Evolutionary conservation across 2,797 vertebrate genomes (phyloP).

Genomic region (Xenentodon cancila): DNA sequence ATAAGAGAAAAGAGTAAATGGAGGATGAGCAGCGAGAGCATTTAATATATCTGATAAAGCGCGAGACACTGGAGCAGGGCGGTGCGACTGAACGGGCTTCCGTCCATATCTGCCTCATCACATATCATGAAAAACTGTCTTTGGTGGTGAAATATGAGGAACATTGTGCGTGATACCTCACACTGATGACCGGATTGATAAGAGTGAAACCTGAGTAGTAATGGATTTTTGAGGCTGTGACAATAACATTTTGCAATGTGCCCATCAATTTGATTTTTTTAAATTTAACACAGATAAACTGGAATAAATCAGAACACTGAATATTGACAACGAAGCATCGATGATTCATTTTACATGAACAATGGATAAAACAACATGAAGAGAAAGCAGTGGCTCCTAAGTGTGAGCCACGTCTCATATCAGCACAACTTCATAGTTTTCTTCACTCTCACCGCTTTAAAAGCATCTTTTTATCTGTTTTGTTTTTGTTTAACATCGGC

Average conservation of each 20-base stretch:
- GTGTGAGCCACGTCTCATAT: background rate
- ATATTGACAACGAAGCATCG: no score
- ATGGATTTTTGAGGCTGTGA: background rate
- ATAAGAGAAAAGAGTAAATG: slow-evolving; percentile 43
- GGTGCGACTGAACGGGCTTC: slow-evolving; percentile 6
- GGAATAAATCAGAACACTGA: no score
- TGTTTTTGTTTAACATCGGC: background rate
- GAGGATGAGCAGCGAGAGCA: slow-evolving; percentile 21
- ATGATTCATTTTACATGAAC: background rate
- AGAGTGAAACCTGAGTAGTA: background rate
- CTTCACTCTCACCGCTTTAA: background rate
- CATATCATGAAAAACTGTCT: background rate
- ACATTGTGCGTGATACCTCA: no score
- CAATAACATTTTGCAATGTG: no score
- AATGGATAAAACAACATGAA: background rate
- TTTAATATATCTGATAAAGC: slow-evolving; percentile 50
- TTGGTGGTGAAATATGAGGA: background rate
- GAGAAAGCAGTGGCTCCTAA: background rate
- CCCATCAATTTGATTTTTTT: background rate
- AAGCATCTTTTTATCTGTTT: background rate
- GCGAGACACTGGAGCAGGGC: background rate
- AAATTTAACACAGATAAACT: no score
- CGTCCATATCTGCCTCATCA: slow-evolving; percentile 20
- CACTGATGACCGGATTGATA: background rate
- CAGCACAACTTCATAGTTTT: background rate